Conservation (phyloP, 2,113 vertebrate genomes). For the Platichthys flesus region DNA sequence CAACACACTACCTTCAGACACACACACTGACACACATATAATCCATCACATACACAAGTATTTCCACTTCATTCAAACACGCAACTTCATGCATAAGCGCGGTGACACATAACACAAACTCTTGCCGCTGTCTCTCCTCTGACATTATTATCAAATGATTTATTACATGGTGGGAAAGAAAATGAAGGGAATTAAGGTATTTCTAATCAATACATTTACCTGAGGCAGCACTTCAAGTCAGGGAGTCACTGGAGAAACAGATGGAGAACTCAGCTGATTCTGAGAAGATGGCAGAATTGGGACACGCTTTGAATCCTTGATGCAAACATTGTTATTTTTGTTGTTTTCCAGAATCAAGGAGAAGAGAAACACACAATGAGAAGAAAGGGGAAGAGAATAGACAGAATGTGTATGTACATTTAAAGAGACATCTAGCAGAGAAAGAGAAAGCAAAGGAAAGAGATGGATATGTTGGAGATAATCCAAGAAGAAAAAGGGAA, state of each 20-base stretch:
- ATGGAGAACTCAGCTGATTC: conserved; percentile 17
- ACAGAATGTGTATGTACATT: neutral
- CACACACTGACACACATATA: conserved; percentile 15
- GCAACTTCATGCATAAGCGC: neutral
- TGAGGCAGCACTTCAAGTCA: conserved; percentile 5
- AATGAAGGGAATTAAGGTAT: conserved; percentile 28
- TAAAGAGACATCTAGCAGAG: neutral
- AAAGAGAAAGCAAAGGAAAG: neutral
- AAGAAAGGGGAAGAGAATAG: neutral
- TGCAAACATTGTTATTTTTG: neutral
- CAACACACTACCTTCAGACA: conserved; percentile 14
- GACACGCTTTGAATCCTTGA: conserved; percentile 2
- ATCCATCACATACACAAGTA: neutral
- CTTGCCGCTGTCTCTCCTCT: conserved; percentile 1
- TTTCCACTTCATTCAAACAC: neutral
- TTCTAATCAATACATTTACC: conserved; percentile 43
- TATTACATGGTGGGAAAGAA: conserved; percentile 35
- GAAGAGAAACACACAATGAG: neutral
- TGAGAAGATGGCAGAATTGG: conserved; percentile 15
- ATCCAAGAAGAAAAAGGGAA: neutral
- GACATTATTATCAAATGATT: conserved; percentile 63
- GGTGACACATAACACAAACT: neutral
- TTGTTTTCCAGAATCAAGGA: conserved; percentile 12
- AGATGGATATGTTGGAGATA: neutral
- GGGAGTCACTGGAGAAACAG: conserved; percentile 36